phyloP scores from a whole-genome alignment of 2,888 invertebrate species.

The Mantis religiosa region DNA sequence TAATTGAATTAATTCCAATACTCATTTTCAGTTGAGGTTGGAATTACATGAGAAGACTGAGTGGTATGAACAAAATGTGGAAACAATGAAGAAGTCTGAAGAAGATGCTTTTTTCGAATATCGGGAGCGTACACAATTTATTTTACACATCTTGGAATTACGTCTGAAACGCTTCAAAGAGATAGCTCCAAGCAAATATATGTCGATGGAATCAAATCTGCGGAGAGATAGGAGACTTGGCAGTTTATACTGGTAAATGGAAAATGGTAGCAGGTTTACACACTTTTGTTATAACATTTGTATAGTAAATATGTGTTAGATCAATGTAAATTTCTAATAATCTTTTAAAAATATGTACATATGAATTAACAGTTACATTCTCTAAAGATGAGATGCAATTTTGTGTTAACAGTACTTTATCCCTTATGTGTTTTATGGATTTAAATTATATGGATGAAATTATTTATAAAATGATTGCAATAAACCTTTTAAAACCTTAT shows the following conservation, averaged over 20 bases:
- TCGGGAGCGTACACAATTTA: conserved; percentile 48
- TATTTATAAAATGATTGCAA: no score
- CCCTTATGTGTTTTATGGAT: no score
- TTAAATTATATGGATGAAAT: no score
- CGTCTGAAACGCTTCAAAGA: background rate
- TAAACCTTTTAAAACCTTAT: no score
- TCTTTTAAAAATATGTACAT: no score
- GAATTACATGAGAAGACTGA: conserved; percentile 51
- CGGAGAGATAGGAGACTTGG: background rate
- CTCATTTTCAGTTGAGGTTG: background rate
- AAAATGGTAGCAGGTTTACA: background rate
- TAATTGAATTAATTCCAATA: background rate
- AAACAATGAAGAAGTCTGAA: conserved; percentile 55
- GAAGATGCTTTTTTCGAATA: conserved; percentile 55
- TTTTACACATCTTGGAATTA: conserved; percentile 54
- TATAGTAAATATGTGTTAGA: no score
- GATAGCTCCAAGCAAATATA: background rate
- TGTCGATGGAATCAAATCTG: background rate
- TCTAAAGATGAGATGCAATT: no score
- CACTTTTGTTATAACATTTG: no score
- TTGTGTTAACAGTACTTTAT: no score
- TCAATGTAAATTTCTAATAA: no score
- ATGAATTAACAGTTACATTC: no score
- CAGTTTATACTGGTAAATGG: background rate
- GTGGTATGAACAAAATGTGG: conserved; percentile 56